phyloP scores from a whole-genome alignment of 37 sponge, comb jelly and placozoan genomes.

The Aplysina aerophoba region DNA sequence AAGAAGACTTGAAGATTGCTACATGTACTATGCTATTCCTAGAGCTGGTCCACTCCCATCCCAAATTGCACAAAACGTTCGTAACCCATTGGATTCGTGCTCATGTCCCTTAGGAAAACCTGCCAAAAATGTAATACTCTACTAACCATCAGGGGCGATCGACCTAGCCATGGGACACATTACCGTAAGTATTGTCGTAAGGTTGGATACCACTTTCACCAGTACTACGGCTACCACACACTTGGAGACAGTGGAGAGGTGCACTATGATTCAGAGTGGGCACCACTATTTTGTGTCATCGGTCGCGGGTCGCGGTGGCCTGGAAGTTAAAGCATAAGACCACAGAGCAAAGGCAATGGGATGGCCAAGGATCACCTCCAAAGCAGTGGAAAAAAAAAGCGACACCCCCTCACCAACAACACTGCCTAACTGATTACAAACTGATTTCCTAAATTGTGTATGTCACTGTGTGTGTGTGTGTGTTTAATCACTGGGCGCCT shows the following conservation, averaged over 20 bases:
- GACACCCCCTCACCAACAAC: too few species aligned
- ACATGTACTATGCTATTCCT: not conserved
- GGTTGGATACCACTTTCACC: constrained; percentile 4
- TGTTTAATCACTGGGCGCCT: too few species aligned
- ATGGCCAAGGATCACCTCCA: too few species aligned
- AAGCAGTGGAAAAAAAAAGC: too few species aligned
- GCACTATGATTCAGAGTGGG: constrained; percentile 35
- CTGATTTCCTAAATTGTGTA: too few species aligned
- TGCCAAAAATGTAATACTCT: constrained; percentile 14
- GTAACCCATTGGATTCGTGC: constrained; percentile 27
- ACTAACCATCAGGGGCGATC: constrained; percentile 34
- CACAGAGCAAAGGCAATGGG: too few species aligned
- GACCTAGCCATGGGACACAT: constrained; percentile 44
- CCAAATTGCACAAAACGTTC: not conserved
- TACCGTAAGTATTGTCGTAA: constrained; percentile 44
- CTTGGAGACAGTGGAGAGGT: not conserved
- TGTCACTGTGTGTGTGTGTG: too few species aligned
- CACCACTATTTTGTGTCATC: constrained; percentile 33
- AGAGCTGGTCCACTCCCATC: not conserved
- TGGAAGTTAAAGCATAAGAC: too few species aligned
- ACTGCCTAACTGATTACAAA: too few species aligned
- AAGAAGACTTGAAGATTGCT: constrained; percentile 21
- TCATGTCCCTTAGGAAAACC: not conserved
- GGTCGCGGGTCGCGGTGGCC: too few species aligned
- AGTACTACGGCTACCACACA: constrained; percentile 47